Percentiles rank a stretch among this genome's conserved stretches.
These are phyloP conservation scores for Thereuonema tuberculata DNA, from an alignment of 1,140 invertebrate species.

Conservation along the genomic window DNA sequence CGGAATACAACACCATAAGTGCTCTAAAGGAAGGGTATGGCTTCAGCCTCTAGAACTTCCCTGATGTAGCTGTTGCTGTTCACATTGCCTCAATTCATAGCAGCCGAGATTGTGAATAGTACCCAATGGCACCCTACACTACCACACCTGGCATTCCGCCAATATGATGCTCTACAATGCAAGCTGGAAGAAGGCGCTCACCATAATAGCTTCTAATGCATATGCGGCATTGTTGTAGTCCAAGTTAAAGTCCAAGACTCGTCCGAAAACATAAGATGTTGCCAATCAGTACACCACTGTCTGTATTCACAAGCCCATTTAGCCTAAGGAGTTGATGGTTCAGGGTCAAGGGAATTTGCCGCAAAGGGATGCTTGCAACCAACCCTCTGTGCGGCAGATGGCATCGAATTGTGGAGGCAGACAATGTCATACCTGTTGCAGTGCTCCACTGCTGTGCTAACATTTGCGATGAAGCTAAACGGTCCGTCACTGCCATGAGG, in stretches of 20 bases:
- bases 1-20: too few species aligned
- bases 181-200: background rate
- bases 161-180: background rate
- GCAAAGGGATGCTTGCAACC: background rate
- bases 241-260: background rate
- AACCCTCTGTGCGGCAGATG: background rate
- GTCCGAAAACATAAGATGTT: background rate
- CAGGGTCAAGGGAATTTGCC: background rate
- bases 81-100: background rate
- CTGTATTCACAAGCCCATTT: conserved; percentile 5
- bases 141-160: background rate
- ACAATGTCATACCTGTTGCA: background rate
- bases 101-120: background rate
- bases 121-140: background rate
- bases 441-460: background rate
- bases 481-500: too few species aligned
- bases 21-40: too few species aligned
- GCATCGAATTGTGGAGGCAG: conserved; percentile 18
- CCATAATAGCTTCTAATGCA: background rate
- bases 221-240: background rate
- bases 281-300: background rate
- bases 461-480: background rate
- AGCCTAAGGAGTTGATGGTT: background rate
- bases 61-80: too few species aligned
- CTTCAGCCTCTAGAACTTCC: too few species aligned